These are phyloP conservation scores for Plectropomus leopardus DNA, from an alignment of 2,113 vertebrate species.

Conservation along the genomic window DNA sequence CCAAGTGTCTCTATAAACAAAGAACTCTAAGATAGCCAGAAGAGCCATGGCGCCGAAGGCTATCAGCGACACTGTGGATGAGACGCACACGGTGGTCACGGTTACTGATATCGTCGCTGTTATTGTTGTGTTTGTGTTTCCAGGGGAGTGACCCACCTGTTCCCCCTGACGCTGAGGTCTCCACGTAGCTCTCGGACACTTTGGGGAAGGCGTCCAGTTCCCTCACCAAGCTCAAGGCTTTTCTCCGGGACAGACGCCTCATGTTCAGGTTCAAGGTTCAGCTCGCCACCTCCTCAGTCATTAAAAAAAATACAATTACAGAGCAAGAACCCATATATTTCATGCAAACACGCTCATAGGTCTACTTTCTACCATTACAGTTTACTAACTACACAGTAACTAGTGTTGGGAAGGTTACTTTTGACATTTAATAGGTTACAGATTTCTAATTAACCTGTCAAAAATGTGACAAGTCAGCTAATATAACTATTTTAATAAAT, in stretches of 20 bases:
- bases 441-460: too few species aligned
- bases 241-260: conserved; percentile 95
- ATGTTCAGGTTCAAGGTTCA: conserved; percentile 83
- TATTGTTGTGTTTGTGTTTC: neutral
- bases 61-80: conserved; percentile 90
- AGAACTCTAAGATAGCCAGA: conserved; percentile 94
- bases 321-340: neutral
- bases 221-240: conserved; percentile 95
- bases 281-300: conserved; percentile 79
- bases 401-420: too few species aligned
- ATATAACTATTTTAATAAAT: too few species aligned
- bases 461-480: too few species aligned
- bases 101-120: neutral
- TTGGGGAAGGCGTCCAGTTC: conserved; percentile 98
- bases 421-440: too few species aligned
- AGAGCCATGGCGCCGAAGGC: conserved; percentile 93
- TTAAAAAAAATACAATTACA: conserved; percentile 51
- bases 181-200: conserved; percentile 95
- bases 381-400: too few species aligned
- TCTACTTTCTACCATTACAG: neutral
- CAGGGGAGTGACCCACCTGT: conserved; percentile 85
- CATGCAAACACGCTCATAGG: neutral
- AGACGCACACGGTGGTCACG: conserved; percentile 11
- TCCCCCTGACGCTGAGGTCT: conserved; percentile 92
- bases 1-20: conserved; percentile 95